Conservation (phyloP, 2,888 invertebrate genomes). For the Apodemia zela region DNA sequence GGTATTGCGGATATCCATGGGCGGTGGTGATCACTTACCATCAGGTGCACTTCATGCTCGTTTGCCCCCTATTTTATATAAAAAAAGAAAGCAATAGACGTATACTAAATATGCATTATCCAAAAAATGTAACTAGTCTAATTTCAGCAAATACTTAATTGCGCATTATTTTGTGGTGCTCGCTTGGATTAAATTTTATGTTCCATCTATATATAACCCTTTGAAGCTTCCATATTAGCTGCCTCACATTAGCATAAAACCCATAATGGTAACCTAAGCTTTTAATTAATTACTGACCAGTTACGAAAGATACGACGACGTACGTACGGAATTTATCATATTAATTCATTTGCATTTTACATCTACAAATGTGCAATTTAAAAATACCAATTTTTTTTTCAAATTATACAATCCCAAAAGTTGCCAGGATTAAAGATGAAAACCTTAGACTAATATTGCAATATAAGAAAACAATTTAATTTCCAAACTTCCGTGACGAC, state of each 20-base stretch:
- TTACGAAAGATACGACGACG: conserved; percentile 44
- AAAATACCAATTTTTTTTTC: background rate
- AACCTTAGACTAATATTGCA: too few relatives aligned
- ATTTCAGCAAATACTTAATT: conserved; percentile 39
- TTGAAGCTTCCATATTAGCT: conserved; percentile 68
- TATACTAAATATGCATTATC: too few relatives aligned
- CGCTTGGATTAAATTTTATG: conserved; percentile 63
- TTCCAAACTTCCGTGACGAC: too few relatives aligned
- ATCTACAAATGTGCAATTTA: conserved; percentile 31
- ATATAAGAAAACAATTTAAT: too few relatives aligned
- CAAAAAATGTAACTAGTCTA: conserved; percentile 41
- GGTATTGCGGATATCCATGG: too few relatives aligned
- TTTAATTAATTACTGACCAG: conserved; percentile 73
- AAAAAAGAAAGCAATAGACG: too few relatives aligned
- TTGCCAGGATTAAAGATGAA: too few relatives aligned
- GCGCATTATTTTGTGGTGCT: conserved; percentile 42
- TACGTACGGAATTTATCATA: conserved; percentile 39
- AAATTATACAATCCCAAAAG: too few relatives aligned
- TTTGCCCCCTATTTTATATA: too few relatives aligned
- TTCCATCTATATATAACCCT: conserved; percentile 54
- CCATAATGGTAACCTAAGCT: conserved; percentile 67
- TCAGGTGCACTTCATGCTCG: too few relatives aligned
- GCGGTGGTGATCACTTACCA: too few relatives aligned
- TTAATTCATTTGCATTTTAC: conserved; percentile 52
- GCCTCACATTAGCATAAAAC: conserved; percentile 71